These are phyloP conservation scores for Oryzias celebensis DNA, from an alignment of 2,113 vertebrate genomes.

Conservation along the genomic window DNA sequence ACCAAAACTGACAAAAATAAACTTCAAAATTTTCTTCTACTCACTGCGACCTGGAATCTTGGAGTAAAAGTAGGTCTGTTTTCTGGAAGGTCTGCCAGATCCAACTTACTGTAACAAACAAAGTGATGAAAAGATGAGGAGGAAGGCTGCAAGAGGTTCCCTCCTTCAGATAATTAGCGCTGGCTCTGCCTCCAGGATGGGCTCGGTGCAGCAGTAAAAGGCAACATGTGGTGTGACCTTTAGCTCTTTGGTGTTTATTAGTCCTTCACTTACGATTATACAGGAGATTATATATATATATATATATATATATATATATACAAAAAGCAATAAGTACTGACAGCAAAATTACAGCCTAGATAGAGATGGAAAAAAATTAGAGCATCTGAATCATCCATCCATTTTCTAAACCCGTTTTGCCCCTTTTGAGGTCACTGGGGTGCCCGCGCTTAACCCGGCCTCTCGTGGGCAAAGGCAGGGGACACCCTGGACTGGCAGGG, in stretches of 20 bases:
- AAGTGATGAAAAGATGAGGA: conserved; percentile 53
- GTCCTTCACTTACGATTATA: conserved; percentile 23
- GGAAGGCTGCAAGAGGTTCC: conserved; percentile 62
- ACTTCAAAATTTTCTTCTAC: conserved; percentile 21
- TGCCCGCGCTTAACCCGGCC: too few species aligned
- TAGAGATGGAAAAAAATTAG: too few species aligned
- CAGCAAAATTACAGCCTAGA: too few species aligned
- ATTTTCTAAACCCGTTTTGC: too few species aligned
- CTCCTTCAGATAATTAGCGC: conserved; percentile 75
- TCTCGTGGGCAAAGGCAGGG: too few species aligned
- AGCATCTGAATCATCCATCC: too few species aligned
- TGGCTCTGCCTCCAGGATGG: conserved; percentile 71
- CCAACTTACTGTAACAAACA: conserved; percentile 54
- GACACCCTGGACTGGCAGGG: too few species aligned
- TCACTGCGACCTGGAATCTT: conserved; percentile 51
- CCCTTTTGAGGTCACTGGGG: too few species aligned
- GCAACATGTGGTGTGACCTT: conserved; percentile 76
- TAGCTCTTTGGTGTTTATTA: conserved; percentile 52
- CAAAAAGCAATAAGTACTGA: too few species aligned
- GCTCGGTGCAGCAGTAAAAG: conserved; percentile 65
- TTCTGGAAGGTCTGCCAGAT: conserved; percentile 12
- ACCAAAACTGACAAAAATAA: too few species aligned
- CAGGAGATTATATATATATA: neutral
- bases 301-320: neutral
- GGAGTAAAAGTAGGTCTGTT: conserved; percentile 6